These are phyloP conservation scores for Austrolebias charrua DNA, from an alignment of 2,797 vertebrate genomes.

Conservation along the genomic window DNA sequence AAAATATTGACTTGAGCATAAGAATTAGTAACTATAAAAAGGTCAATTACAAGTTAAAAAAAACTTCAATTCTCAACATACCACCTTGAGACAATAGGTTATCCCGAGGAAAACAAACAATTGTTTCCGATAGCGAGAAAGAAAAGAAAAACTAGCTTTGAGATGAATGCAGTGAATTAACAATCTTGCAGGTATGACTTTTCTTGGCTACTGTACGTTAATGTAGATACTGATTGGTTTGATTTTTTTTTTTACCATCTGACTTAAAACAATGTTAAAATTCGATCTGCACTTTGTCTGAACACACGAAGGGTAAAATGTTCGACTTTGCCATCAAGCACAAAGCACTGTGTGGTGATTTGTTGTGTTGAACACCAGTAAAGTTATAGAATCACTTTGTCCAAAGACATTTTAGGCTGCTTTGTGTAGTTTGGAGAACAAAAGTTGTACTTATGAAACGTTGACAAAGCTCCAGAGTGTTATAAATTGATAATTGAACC, in stretches of 20 bases:
- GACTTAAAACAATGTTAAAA: neutral
- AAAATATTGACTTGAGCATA: too few species aligned
- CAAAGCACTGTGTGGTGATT: constrained; percentile 25
- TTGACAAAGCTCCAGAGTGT: constrained; percentile 9
- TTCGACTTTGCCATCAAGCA: constrained; percentile 26
- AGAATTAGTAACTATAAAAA: too few species aligned
- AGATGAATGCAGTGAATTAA: too few species aligned
- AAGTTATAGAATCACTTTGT: constrained; percentile 22
- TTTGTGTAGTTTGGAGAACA: constrained; percentile 23
- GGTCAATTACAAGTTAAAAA: too few species aligned
- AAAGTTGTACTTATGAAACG: constrained; percentile 12
- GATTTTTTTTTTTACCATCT: neutral
- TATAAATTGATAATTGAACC: constrained; percentile 35
- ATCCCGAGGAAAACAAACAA: too few species aligned
- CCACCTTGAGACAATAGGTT: too few species aligned
- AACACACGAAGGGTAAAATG: constrained; percentile 16
- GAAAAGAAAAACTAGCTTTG: too few species aligned
- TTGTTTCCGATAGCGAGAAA: too few species aligned
- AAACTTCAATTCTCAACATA: too few species aligned
- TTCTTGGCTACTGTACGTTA: too few species aligned
- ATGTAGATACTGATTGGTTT: neutral
- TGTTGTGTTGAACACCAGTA: neutral
- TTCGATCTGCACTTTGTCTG: neutral
- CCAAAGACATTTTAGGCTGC: constrained; percentile 39
- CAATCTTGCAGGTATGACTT: too few species aligned